Conservation (phyloP, 2,797 vertebrate species). For the Cossypha niveicapilla region DNA sequence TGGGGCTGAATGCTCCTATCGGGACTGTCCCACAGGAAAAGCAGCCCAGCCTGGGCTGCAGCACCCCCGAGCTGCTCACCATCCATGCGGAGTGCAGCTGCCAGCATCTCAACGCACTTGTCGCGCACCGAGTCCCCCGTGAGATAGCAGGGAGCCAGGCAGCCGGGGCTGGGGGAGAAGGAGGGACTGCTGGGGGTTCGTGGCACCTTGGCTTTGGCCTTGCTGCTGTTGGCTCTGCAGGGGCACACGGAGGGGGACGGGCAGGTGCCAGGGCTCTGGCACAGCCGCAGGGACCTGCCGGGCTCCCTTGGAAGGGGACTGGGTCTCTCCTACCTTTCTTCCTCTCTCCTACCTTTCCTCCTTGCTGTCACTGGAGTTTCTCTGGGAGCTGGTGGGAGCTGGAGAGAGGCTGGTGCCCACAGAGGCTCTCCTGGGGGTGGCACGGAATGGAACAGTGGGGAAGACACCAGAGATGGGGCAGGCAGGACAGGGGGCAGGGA, state of each 20-base stretch:
- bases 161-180: slow-evolving; percentile 64
- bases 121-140: slow-evolving; percentile 90
- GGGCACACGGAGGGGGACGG: neutral
- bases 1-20: neutral
- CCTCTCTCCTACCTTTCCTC: slow-evolving; percentile 78
- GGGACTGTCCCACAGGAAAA: neutral
- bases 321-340: slow-evolving; percentile 75
- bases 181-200: slow-evolving; percentile 84
- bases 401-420: neutral
- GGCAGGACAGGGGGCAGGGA: neutral
- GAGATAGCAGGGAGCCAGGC: slow-evolving; percentile 82
- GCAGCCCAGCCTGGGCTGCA: neutral
- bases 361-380: slow-evolving; percentile 64
- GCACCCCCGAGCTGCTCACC: slow-evolving; percentile 71
- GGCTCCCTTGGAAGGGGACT: fast-evolving
- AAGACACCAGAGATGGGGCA: neutral
- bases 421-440: slow-evolving; percentile 39
- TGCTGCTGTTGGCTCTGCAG: slow-evolving; percentile 75
- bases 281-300: fast-evolving
- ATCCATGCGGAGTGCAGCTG: slow-evolving; percentile 85
- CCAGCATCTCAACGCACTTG: slow-evolving; percentile 95
- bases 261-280: neutral
- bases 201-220: slow-evolving; percentile 75
- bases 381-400: slow-evolving; percentile 34
- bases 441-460: neutral